A percentile compares a stretch with the other conserved stretches of the same genome.
Conservation (phyloP, 2,113 vertebrate species). For the Spea multiplicata region DNA sequence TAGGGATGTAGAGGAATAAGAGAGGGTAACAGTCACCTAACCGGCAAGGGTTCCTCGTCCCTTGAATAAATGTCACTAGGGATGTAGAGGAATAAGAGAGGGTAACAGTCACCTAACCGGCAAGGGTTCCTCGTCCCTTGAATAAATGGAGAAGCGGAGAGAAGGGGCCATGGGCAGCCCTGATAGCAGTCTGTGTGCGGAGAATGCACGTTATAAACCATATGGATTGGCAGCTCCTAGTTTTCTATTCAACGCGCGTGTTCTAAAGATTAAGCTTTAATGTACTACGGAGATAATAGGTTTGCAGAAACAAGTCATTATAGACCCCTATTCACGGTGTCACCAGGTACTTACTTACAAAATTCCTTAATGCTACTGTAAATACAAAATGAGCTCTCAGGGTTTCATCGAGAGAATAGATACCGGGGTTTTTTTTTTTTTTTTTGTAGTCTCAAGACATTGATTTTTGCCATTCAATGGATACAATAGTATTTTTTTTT, state of each 20-base stretch:
- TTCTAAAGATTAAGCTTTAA: slow-evolving; percentile 36
- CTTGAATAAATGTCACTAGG: slow-evolving; percentile 8
- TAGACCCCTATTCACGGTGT: slow-evolving; percentile 21
- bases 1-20: no score
- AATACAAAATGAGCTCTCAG: not conserved
- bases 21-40: no score
- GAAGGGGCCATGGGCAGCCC: not conserved
- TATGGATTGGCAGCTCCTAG: slow-evolving; percentile 20
- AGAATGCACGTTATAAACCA: slow-evolving; percentile 10
- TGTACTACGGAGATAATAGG: slow-evolving; percentile 38
- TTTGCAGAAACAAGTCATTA: slow-evolving; percentile 35
- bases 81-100: not conserved
- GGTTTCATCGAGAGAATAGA: slow-evolving; percentile 17
- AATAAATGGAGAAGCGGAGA: not conserved
- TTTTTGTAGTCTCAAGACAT: slow-evolving; percentile 29
- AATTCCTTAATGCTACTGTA: slow-evolving; percentile 1
- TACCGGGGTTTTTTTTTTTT: not conserved
- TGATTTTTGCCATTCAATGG: slow-evolving; percentile 29
- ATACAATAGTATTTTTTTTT: slow-evolving; percentile 25
- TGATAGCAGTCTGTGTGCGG: no score
- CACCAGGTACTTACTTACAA: slow-evolving; percentile 16
- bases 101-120: not conserved
- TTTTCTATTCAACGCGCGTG: slow-evolving; percentile 17
- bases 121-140: not conserved
- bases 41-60: no score